Evolutionary conservation across 2,113 vertebrate species (phyloP).

Genomic region (Pipa parva): DNA sequence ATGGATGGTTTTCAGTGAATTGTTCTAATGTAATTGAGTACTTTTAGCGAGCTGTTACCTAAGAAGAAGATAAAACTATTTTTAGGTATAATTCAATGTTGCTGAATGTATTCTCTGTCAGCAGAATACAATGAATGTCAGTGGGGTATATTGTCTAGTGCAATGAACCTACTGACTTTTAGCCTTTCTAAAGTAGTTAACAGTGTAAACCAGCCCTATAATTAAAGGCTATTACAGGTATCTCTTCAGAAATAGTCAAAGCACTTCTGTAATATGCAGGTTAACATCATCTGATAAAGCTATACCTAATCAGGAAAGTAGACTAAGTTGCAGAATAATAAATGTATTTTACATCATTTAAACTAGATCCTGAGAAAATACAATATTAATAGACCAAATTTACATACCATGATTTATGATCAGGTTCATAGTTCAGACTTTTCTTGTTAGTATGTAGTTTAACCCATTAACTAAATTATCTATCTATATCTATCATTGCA

Average conservation of each 20-base stretch:
- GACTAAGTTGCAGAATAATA: neutral
- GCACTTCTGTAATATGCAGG: constrained; percentile 1
- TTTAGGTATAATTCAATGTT: constrained; percentile 39
- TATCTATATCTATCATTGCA: no score
- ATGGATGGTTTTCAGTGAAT: constrained; percentile 32
- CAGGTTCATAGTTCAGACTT: no score
- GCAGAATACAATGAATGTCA: constrained; percentile 39
- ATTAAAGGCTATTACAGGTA: constrained; percentile 20
- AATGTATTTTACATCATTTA: no score
- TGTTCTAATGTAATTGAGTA: neutral
- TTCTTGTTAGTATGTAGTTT: no score
- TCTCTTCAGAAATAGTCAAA: neutral
- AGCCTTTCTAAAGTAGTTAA: constrained; percentile 22
- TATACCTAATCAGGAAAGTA: neutral
- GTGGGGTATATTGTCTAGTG: constrained; percentile 31
- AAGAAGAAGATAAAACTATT: constrained; percentile 13
- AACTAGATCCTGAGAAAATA: no score
- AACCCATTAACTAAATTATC: no score
- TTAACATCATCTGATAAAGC: neutral
- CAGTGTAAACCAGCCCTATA: constrained; percentile 27
- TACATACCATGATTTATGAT: no score
- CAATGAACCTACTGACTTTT: constrained; percentile 12
- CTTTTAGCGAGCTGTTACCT: constrained; percentile 35
- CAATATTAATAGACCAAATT: no score
- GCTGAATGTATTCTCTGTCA: constrained; percentile 31